Evolutionary conservation across 2,888 invertebrate genomes (phyloP), one percentile per base, ranked within the genome.

Genomic region (Anthophora plumipes): DNA sequence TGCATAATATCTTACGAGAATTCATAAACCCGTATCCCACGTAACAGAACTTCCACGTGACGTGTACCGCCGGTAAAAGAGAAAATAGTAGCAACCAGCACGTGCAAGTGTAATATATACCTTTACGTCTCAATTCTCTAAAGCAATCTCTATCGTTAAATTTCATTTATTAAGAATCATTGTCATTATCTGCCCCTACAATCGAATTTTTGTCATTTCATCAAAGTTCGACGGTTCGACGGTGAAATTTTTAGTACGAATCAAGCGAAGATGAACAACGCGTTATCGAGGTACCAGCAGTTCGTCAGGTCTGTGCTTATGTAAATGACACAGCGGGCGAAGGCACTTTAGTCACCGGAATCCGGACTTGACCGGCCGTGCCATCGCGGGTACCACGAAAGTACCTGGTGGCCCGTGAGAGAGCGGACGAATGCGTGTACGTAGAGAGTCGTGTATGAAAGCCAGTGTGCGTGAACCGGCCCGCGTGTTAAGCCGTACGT

Each of bases 301-400:
- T 64, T 71, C 64, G 61, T 76, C 75, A 77, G 55, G 69, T 43
- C 77, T 39, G 70, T 64, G 70, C 73, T 61, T 77, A 83, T 81
- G 82, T 57, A 77, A 81, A 83, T 78, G 72, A 52, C 48, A 48
- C 41, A 75, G 63, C 71, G 66, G 55, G 63, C 67, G 52, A 68
- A 60, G 74, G 82, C 69, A 77, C 74, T 81, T 81, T 77, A 77
- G 77, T 81, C 81, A 72, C 63, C 80, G 82, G 82, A 83, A 83
- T 80, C 80, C 84, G 80, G 84, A 80, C 77, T 71, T 77, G 83
- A 80, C 83, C 75, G 77, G 55, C 80, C 75, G 72, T 77, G 74
- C 31, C 84, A 80, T 73, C 80, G 74, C 77, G 71, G 77, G 74
- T 77, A 76, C 76, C 80, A 76, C 83, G 70, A 83, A 76, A 84